A percentile compares a stretch with the other conserved stretches of the same genome.
Evolutionary conservation across 2,113 vertebrate genomes (phyloP).

Genomic region (Argyrosomus japonicus): DNA sequence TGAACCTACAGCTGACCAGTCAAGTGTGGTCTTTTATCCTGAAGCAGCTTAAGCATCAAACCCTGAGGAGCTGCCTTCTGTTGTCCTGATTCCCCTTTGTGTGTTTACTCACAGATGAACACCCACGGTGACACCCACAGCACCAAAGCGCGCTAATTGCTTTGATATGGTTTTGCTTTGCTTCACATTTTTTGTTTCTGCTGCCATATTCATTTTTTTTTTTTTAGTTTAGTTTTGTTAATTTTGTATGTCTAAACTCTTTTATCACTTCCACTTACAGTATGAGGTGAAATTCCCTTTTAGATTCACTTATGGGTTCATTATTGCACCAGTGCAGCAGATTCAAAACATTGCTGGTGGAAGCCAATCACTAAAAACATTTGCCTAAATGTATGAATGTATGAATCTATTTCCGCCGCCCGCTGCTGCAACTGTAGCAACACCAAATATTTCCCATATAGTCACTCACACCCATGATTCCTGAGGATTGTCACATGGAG

Average conservation of each 20-base stretch:
- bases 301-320: background rate
- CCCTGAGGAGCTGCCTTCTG: slow-evolving; percentile 39
- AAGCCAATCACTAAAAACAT: background rate
- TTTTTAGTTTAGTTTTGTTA: slow-evolving; percentile 9
- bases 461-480: slow-evolving; percentile 43
- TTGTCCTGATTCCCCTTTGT: slow-evolving; percentile 35
- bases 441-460: slow-evolving; percentile 44
- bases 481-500: slow-evolving; percentile 70
- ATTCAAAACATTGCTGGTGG: background rate
- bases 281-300: background rate
- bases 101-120: slow-evolving; percentile 43
- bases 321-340: background rate
- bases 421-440: slow-evolving; percentile 29
- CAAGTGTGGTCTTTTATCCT: slow-evolving; percentile 57
- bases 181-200: background rate
- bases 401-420: background rate
- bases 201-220: background rate
- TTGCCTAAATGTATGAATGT: background rate
- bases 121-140: slow-evolving; percentile 31
- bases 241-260: background rate
- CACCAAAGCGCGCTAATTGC: slow-evolving; percentile 34
- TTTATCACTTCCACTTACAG: background rate
- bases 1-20: slow-evolving; percentile 61
- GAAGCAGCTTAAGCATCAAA: slow-evolving; percentile 52
- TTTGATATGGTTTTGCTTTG: slow-evolving; percentile 30